Evolutionary conservation across 2,888 invertebrate genomes (phyloP).

Genomic region (Drosophila anomelani): DNA sequence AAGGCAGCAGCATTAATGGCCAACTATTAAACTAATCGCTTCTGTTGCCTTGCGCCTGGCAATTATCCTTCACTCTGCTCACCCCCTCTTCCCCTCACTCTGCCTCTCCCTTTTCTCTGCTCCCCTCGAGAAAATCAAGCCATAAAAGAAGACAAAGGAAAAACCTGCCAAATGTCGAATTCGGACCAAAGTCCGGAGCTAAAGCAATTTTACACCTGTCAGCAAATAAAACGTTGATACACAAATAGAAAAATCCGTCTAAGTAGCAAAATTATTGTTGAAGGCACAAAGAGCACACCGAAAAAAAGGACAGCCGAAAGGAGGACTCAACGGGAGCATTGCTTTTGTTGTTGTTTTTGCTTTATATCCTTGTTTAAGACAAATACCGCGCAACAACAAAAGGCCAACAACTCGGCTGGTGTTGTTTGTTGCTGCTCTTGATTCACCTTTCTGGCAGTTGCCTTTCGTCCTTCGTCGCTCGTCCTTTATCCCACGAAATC

Average conservation of each 20-base stretch:
- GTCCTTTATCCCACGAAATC: constrained; percentile 2
- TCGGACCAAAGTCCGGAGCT: constrained; percentile 19
- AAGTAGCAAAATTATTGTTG: constrained; percentile 77
- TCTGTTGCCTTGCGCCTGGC: constrained; percentile 56
- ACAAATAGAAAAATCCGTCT: constrained; percentile 74
- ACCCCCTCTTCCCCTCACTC: neutral
- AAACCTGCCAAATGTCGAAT: constrained; percentile 38
- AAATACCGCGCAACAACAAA: constrained; percentile 55
- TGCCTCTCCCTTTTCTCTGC: no score
- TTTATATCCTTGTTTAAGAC: constrained; percentile 59
- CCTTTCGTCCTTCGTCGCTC: constrained; percentile 3
- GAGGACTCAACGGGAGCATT: constrained; percentile 45
- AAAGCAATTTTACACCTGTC: constrained; percentile 77
- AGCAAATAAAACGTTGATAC: constrained; percentile 75
- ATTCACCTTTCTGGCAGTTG: constrained; percentile 66
- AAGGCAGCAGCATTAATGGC: constrained; percentile 63
- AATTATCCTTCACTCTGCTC: constrained; percentile 58
- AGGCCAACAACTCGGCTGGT: constrained; percentile 36
- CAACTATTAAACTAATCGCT: constrained; percentile 74
- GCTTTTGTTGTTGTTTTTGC: constrained; percentile 49
- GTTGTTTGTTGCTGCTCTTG: constrained; percentile 53
- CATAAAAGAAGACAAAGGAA: constrained; percentile 34
- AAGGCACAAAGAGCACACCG: constrained; percentile 45
- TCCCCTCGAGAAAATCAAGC: constrained; percentile 28
- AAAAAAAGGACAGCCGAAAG: constrained; percentile 30